Percentiles rank a stretch among this genome's conserved stretches.
Conservation (phyloP, 2,113 vertebrate genomes). For the Coptodon rendalli region DNA sequence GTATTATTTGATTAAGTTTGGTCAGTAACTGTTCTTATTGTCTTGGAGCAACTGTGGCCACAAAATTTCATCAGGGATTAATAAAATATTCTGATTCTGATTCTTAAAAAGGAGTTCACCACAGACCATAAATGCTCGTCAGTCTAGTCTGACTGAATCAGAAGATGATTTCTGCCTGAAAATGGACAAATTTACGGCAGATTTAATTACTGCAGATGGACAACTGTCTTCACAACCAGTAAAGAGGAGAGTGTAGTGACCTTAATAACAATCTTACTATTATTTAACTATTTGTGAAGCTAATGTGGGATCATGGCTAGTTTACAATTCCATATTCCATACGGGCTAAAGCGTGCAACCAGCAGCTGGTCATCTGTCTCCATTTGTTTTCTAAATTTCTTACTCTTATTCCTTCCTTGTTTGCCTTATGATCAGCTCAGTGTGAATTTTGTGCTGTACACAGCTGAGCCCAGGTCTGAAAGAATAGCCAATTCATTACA, state of each 20-base stretch:
- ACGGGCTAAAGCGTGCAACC: neutral
- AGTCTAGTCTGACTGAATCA: conserved; percentile 1
- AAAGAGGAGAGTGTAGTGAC: neutral
- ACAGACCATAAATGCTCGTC: neutral
- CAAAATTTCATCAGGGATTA: neutral
- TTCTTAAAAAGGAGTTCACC: neutral
- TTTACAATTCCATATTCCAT: neutral
- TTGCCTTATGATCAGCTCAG: conserved; percentile 23
- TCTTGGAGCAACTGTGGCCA: neutral
- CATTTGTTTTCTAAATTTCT: neutral
- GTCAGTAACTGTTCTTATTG: neutral
- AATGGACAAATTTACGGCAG: neutral
- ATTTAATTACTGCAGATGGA: neutral
- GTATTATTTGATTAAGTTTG: neutral
- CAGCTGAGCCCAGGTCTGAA: conserved; percentile 57
- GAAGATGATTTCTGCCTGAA: neutral
- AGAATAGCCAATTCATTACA: conserved; percentile 64
- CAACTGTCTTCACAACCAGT: neutral
- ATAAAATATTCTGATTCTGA: neutral
- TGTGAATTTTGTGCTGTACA: conserved; percentile 30
- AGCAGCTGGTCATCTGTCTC: neutral
- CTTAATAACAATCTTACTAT: neutral
- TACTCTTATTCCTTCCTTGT: neutral
- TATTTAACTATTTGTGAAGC: neutral
- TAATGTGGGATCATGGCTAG: neutral